Evolutionary conservation across 2,797 vertebrate genomes (phyloP), one percentile per base, ranked within the genome.

Genomic region (Esox masquinongy): DNA sequence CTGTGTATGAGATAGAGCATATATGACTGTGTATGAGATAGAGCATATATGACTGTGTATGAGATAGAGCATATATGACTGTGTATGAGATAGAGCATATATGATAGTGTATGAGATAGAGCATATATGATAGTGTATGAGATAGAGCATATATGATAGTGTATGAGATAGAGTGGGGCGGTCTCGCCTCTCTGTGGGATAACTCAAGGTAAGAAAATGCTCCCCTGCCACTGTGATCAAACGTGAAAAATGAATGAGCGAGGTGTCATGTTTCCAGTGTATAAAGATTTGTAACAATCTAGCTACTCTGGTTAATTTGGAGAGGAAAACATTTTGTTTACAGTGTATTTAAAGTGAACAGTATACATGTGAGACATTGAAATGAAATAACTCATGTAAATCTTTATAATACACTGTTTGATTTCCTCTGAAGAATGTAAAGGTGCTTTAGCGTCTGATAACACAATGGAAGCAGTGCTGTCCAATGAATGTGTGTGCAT

Each of bases 131-230:
- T n/a, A 31, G 29, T 31, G 29, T 31, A 31, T 31, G 29, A 31
- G 3, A 31, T 3, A 31, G 29, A 31, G 29, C 29, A 31, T 31
- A n/a, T n/a, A n/a, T n/a, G n/a, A 43, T 43, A 43, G 39, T 6
- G 39, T 86, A 87, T 89, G 89, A n/a, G n/a, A n/a, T n/a, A 92
- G 90, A 82, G 86, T 90, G 90, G 91, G 90, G 88, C 88, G 53
- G 74, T 86, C 78, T 78, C 90, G 89, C 79, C 80, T 83, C 92
- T 94, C 90, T 91, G 87, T 86, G 73, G 87, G 76, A 83, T 89
- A 90, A 94, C 92, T 94, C 94, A 92, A 91, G 91, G 80, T 92
- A 82, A 83, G 86, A 89, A 88, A 91, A 92, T 85, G 90, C 86
- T 89, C 88, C 88, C 87, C 88, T 83, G 88, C 90, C 88, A 90